A percentile compares a stretch with the other conserved stretches of the same genome.
Evolutionary conservation across 2,113 vertebrate species (phyloP).

Genomic region (Vanacampus margaritifer): DNA sequence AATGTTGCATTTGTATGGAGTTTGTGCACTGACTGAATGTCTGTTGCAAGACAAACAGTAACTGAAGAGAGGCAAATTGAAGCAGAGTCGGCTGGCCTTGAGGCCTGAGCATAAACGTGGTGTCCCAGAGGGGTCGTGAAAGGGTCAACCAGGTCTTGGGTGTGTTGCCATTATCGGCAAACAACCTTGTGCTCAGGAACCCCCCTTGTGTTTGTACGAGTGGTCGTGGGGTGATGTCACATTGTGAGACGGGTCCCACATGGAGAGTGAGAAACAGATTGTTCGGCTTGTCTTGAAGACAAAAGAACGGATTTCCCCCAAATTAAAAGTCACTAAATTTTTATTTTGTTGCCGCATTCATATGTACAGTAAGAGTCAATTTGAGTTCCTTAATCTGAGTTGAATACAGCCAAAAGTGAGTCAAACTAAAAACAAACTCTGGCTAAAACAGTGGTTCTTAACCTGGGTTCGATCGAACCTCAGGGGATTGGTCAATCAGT

Average conservation of each 20-base stretch:
- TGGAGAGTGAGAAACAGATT: constrained; percentile 23
- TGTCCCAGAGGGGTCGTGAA: not conserved
- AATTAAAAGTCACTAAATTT: no score
- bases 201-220: constrained; percentile 10
- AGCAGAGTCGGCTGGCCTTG: constrained; percentile 17
- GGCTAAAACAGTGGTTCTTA: no score
- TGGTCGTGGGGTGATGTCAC: constrained; percentile 46
- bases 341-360: no score
- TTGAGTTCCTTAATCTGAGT: no score
- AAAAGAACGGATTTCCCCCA: no score
- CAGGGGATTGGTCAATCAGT: no score
- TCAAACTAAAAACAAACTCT: no score
- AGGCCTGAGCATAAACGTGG: constrained; percentile 11
- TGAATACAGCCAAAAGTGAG: no score
- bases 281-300: no score
- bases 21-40: constrained; percentile 25
- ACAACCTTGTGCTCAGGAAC: constrained; percentile 23
- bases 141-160: constrained; percentile 9
- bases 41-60: constrained; percentile 16
- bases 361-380: no score
- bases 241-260: constrained; percentile 60
- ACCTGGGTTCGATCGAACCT: no score
- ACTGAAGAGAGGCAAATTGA: constrained; percentile 8
- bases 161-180: constrained; percentile 39
- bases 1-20: constrained; percentile 16